Evolutionary conservation across 2,888 invertebrate species (phyloP), one percentile per base, ranked within the genome.

Genomic region (Cephus pulcher): DNA sequence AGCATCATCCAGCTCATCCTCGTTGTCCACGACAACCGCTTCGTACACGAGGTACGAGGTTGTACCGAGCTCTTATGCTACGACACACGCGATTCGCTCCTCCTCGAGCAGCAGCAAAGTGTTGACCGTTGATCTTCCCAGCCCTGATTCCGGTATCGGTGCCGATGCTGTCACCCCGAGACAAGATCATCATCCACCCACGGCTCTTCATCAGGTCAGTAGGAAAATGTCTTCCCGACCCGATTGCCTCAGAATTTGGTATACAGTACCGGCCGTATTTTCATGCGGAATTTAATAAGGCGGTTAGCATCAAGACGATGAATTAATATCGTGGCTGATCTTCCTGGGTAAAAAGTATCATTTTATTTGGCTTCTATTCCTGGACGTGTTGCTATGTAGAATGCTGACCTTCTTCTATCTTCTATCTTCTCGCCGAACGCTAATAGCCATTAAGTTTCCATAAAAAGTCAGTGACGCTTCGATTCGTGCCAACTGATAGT

Each of bases 101-200:
- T 88, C 91, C 23, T 90, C 91, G 70, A 90, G 89, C 83, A 90
- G 88, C 87, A 91, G 91, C 87, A 91, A 91, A 86, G 97, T 97
- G 73, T 95, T 98, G 86, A 97, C 97, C 76, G 98, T 98, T 90
- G 98, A 98, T 93, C 94, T 98, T 90, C 98, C 98, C 37, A 98
- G 98, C 87, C 98, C 98, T 37, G 98, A 98, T 93, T 97, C 97
- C 90, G 98, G 98, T 83, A 98, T 98, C 90, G 98, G 98, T 83
- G 97, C 97, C 69, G 97, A 98, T 90, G 97, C 97, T 86, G 97
- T 97, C 91, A 98, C 98, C 81, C 97, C 98, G 83, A 88, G 91
- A 82, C 91, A 91, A 82, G 91, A 91, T 81, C 91, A 91, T 87
- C 91, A 91, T 84, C 90, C 90, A 73, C 97, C 97, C 93, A 96